Evolutionary conservation across 2,797 vertebrate species (phyloP), one percentile per base, ranked within the genome.

Genomic region (Bradypus variegatus): DNA sequence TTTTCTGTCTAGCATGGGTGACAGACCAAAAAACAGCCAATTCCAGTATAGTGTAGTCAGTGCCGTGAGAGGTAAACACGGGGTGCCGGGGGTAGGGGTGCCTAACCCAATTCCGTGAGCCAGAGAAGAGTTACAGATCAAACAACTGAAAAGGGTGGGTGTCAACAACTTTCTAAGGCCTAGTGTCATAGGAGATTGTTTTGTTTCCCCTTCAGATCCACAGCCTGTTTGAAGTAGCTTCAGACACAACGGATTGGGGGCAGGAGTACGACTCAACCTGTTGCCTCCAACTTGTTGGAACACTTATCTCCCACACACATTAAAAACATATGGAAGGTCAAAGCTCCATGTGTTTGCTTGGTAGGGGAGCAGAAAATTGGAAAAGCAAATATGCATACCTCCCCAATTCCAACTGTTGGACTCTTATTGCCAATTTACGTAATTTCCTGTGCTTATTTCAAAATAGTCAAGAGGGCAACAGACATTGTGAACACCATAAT

Each of bases 381-480:
- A 77, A 83, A 93, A 93, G 72, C 81, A 93, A 95, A 89, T 93
- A 82, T 10, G 29, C 86, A 77, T 77, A 75, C 65, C 75, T 92
- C 93, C 79, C 62, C 0, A 2, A n/a, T 62, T 79, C 77, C 86
- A 79, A 86, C 72, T 91, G 84, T 80, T 33, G 41, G 53, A 50
- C n/a, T 85, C 89, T 48, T 64, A 77, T 4, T 93, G 94, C 82
- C 93, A 89, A 85, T 89, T 95, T 78, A 90, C 7, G 23, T 93
- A 84, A 92, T 88, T 94, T 95, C 95, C 93, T 93, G 58, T 90
- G 64, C 80, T 93, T 88, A 75, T 88, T 96, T 94, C 93, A 94
- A 91, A 93, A 87, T 18, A 70, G 67, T 90, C 76, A 76, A 31
- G 45, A 94, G 79, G 86, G 48, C 86, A 65, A 25, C 70, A 91